Base-by-base conservation (phyloP, 2,113 vertebrate genomes). In the Colistium nudipinnis region DNA sequence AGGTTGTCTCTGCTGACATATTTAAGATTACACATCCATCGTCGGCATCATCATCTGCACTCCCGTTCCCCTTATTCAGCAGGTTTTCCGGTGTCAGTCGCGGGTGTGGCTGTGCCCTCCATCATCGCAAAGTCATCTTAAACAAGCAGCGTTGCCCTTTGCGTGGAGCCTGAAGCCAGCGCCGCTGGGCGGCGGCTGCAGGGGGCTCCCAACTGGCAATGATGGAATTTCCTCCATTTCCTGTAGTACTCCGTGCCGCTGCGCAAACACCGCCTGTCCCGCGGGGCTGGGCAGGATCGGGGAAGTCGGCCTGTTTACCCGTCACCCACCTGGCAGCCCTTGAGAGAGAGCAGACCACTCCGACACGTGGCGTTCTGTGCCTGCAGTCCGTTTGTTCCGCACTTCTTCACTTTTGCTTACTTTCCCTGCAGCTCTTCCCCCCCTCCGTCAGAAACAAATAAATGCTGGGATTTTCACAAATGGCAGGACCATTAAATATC, bases 181-280 rank as follows among this genome's bases (percentile, higher is more conserved):
- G 17, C 11, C 10, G 47, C 20, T 16, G 3, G n/a, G 64, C 36
- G 63, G 24, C 11, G 31, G 54, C 63, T 70, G 60, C 41, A 44
- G 44, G 4, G 56, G 69, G 28, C 16, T 8, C 41, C 54, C 61
- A 76, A 80, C 62, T 85, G 51, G 77, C 75, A 86, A 76, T 83
- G 75, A 62, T 85, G 87, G 81, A 90, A 91, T 82, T 84, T 87
- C 76, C 78, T 87, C 88, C 81, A 55, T 88, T 91, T 89, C 89
- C 89, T 91, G 78, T 84, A 84, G 66, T 76, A 83, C 81, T 81
- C 66, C 7, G 41, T 64, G 65, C 78, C 70, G 82, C 87, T 75
- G 81, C 86, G 77, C 81, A 92, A 88, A 88, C 81, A 82, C 27
- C 11, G 78, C 54, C 76, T 62, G 41, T 88, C 83, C 87, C 79